A percentile compares a stretch with the other conserved stretches of the same genome.
phyloP scores from a whole-genome alignment of 2,888 invertebrate species.

The Lasioglossum vierecki region DNA sequence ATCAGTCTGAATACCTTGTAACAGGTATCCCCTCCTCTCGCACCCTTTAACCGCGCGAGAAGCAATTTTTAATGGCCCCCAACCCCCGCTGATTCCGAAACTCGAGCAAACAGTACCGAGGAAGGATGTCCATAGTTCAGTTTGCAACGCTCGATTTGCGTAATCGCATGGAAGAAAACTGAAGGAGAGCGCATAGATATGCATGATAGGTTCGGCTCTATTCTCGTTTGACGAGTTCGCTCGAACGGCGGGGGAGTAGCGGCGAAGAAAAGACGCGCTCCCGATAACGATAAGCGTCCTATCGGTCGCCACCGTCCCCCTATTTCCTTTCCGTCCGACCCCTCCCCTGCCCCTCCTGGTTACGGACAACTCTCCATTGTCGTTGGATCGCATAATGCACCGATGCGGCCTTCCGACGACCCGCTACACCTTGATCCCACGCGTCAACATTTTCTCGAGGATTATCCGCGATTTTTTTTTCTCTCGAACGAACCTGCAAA shows the following conservation, averaged over 20 bases:
- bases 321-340: conserved; percentile 54
- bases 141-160: conserved; percentile 12
- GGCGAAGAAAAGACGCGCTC: conserved; percentile 70
- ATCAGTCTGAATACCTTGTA: too few species aligned
- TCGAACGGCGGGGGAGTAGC: conserved; percentile 24
- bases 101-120: neutral
- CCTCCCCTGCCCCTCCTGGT: conserved; percentile 38
- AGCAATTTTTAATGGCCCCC: neutral
- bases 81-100: neutral
- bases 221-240: conserved; percentile 77
- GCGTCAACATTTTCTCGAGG: conserved; percentile 38
- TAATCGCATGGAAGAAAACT: conserved; percentile 54
- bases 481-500: neutral
- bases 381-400: conserved; percentile 52
- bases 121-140: neutral
- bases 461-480: neutral
- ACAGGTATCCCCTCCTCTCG: too few species aligned
- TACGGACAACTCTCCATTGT: conserved; percentile 48
- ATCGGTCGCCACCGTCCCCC: conserved; percentile 66
- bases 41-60: neutral
- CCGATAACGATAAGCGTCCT: conserved; percentile 79
- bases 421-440: conserved; percentile 40
- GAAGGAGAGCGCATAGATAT: conserved; percentile 30
- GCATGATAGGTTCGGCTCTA: conserved; percentile 57
- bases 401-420: conserved; percentile 48